A percentile compares a stretch with the other conserved stretches of the same genome.
These are phyloP conservation scores for Agrochola lychnidis DNA, from an alignment of 2,888 invertebrate genomes.

Conservation along the genomic window DNA sequence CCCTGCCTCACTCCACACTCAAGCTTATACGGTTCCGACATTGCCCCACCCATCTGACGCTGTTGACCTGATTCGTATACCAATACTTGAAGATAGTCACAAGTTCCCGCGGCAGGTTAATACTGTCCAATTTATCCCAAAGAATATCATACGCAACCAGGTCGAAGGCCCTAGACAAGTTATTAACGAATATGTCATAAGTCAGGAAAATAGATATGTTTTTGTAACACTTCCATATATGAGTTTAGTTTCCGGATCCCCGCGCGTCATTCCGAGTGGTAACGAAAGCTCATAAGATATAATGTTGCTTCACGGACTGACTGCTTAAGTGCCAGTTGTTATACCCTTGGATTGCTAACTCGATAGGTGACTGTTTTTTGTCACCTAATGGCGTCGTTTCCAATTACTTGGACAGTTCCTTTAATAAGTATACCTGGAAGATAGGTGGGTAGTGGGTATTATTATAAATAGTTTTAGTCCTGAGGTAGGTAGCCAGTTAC, in stretches of 20 bases:
- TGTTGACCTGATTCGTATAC: no score
- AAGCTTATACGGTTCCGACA: no score
- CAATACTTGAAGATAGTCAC: no score
- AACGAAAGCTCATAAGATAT: background rate
- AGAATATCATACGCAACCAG: no score
- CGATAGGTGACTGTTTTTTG: background rate
- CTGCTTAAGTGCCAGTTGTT: no score
- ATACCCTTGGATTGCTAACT: background rate
- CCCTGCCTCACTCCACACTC: no score
- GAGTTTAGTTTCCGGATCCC: conserved; percentile 1
- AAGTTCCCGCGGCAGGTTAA: no score
- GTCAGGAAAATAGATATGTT: background rate
- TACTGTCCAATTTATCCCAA: no score
- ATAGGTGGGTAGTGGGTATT: background rate
- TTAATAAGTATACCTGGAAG: background rate
- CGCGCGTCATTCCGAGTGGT: background rate
- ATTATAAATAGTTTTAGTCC: background rate
- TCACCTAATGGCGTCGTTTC: conserved; percentile 25
- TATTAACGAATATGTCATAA: no score
- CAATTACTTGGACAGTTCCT: conserved; percentile 18
- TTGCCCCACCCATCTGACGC: no score
- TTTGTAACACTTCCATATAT: background rate
- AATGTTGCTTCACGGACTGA: background rate
- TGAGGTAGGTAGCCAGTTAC: background rate
- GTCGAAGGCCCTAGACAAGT: no score